These are phyloP conservation scores for Pterocles orientalis DNA, from an alignment of 2,113 vertebrate genomes.

Conservation along the genomic window DNA sequence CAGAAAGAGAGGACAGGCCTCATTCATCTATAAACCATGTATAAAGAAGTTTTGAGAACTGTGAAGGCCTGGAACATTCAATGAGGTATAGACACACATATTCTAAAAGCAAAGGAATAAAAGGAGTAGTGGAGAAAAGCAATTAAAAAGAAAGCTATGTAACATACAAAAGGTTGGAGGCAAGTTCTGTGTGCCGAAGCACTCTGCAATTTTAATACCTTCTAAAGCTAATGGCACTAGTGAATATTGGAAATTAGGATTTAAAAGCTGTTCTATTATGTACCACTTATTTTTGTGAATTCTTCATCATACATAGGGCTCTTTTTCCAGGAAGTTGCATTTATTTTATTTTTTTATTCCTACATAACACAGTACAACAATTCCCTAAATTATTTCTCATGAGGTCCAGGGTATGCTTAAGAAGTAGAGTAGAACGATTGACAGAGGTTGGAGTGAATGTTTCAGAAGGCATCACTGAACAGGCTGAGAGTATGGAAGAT, in stretches of 20 bases:
- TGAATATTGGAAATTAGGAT: neutral
- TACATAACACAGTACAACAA: neutral
- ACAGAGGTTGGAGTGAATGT: neutral
- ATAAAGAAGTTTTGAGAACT: neutral
- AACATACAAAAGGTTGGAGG: neutral
- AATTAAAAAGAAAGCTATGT: neutral
- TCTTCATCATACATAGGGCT: neutral
- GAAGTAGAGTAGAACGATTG: neutral
- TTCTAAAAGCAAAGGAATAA: neutral
- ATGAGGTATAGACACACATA: neutral
- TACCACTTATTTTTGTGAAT: neutral
- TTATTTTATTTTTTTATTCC: neutral
- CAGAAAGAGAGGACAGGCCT: neutral
- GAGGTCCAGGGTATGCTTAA: neutral
- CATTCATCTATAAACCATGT: neutral
- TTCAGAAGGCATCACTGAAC: neutral
- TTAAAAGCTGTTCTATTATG: neutral
- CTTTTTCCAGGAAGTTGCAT: neutral
- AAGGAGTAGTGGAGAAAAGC: neutral
- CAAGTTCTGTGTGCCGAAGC: neutral
- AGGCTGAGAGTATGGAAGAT: neutral
- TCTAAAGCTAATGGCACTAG: neutral
- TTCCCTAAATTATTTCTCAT: neutral
- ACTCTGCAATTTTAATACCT: neutral
- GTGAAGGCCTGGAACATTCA: neutral